Evolutionary conservation across 2,113 vertebrate species (phyloP).

Genomic region (Mormoops blainvillei): DNA sequence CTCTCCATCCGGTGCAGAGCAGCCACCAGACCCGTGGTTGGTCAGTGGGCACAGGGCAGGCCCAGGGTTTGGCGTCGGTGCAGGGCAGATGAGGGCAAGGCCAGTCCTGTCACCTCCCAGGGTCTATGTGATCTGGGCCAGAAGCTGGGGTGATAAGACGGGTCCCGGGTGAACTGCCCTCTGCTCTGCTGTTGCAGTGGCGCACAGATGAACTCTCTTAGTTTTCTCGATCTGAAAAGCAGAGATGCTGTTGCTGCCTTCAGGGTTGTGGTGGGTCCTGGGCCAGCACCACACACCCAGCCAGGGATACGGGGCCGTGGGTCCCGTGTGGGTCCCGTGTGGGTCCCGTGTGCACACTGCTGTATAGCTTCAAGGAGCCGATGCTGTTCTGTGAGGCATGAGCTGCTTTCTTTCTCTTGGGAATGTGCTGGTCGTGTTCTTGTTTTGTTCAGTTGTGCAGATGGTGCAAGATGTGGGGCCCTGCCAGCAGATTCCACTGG

Average conservation of each 20-base stretch:
- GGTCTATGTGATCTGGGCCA: too few species aligned
- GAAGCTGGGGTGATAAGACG: neutral
- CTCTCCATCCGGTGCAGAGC: rapidly evolving
- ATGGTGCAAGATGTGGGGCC: too few species aligned
- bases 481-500: neutral
- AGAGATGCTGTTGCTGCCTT: neutral
- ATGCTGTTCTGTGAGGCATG: rapidly evolving
- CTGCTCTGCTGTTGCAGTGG: neutral
- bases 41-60: neutral
- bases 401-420: neutral
- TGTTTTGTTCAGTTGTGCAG: rapidly evolving
- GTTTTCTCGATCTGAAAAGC: neutral
- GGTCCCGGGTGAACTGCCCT: neutral
- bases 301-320: neutral
- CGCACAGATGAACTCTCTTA: neutral
- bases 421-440: neutral
- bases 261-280: too few species aligned
- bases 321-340: too few species aligned
- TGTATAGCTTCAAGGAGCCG: rapidly evolving
- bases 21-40: neutral
- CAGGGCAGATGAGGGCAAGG: neutral
- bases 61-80: neutral
- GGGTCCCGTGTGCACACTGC: too few species aligned
- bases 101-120: neutral
- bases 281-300: neutral